Base-by-base conservation (phyloP, 2,888 invertebrate genomes). In the Noctua janthina region DNA sequence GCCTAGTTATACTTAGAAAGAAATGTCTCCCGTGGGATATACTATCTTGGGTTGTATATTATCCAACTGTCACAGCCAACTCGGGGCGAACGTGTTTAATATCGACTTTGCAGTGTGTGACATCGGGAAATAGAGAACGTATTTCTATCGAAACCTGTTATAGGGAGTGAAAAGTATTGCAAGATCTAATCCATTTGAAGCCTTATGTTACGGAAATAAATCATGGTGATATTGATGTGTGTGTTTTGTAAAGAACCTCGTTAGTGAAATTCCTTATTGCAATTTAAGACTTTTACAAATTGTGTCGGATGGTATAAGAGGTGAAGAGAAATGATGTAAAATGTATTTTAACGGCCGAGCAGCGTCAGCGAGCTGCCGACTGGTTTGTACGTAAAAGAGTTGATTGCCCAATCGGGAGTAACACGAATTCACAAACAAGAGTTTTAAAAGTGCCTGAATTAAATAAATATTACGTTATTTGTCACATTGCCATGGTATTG, bases 81-180 rank as follows among this genome's bases (percentile, higher is more conserved):
- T 83, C 71, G 82, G 66, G 64, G 64, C 69, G 76, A 39, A 70
- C 79, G 82, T 84, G 87, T 86, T 86, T 82, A 77, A 88, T 88
- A 88, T 88, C 80, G 78, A 80, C 75, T 86, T 77, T 67, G 74
- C 62, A 79, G 76, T 70, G 39, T 74, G 82, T 70, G 82, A 78
- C 71, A 85, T 87, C 81, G 46, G 71, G 78, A 78, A 87, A 84
- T 81, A 67, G 80, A 69, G 70, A 15, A 17, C 74, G 77, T 72
- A 78, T 67, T 76, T 81, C 69, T 76, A 78, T 87, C 43, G 51
- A 71, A 76, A 83, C 56, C 72, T 54, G 56, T 20, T 72, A 62
- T 49, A 10, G 29, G 23, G 66, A 56, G 59, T 66, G 59, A 71
- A 72, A 81, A 79, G 51, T 79, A 64, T 71, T 66, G 46, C 59